These are phyloP conservation scores for Catostylus mosaicus DNA, from an alignment of 30 jellyfish, hydroid and myxozoan species.

Conservation along the genomic window DNA sequence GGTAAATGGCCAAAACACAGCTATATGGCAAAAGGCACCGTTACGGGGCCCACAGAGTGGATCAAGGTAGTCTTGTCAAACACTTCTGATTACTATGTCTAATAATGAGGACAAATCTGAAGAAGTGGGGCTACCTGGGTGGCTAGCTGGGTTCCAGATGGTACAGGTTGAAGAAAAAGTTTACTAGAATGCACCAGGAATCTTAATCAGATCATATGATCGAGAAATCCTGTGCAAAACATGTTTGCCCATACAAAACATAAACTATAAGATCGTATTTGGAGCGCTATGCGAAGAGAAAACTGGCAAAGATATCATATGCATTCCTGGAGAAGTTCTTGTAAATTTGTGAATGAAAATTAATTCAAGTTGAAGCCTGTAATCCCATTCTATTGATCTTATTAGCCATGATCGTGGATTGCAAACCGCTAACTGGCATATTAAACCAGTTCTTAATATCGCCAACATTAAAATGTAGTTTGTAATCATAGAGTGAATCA, in stretches of 20 bases:
- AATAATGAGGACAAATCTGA: too few species aligned
- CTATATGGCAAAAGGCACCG: too few species aligned
- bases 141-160: too few species aligned
- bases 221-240: too few species aligned
- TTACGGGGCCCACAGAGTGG: too few species aligned
- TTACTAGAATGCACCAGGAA: too few species aligned
- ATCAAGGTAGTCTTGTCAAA: too few species aligned
- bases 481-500: background rate
- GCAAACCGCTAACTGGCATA: slow-evolving; percentile 12
- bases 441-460: background rate
- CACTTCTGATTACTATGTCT: too few species aligned
- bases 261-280: background rate
- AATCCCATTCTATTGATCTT: background rate
- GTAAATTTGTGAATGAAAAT: background rate
- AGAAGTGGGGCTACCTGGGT: too few species aligned
- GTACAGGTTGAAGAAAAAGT: too few species aligned
- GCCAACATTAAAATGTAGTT: background rate
- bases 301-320: slow-evolving; percentile 8
- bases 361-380: background rate
- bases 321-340: slow-evolving; percentile 20
- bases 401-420: background rate
- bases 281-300: background rate
- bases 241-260: background rate
- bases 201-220: too few species aligned
- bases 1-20: too few species aligned